Evolutionary conservation across 2,797 vertebrate species (phyloP), one percentile per base, ranked within the genome.

Genomic region (Poeciliopsis gracilis): DNA sequence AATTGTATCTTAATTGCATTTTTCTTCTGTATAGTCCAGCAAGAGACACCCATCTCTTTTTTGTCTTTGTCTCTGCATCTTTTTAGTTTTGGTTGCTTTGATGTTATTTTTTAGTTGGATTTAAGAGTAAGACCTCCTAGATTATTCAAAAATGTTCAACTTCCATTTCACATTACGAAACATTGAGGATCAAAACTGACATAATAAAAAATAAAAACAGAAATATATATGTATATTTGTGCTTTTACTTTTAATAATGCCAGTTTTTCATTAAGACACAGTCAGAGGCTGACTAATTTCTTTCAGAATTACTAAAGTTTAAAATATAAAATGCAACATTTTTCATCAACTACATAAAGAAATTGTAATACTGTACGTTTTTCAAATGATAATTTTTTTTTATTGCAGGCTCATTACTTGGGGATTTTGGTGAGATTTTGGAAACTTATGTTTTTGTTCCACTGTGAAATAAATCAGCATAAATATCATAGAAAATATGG

Each of bases 81-180:
- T 75, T 83, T 49, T 10, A 23, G 46, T 66, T 45, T 38, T 69
- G 72, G 1, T 72, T 74, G 36, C 51, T 46, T n/a, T 28, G 12
- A 20, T 20, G 23, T n/a, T 57, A 46, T 53, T 28, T 33, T 46
- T 73, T 7, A 28, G 7, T 18, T 46, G n/a, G 18, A 16, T 51
- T 78, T 11, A 78, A 51, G 57, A 61, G 49, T 23, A 23, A 51
- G 23, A 53, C 9, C 51, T 53, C 23, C 25, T 53, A 53, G 23
- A 15, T n/a, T 30, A 41, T 49, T 33, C 8, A 72, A 77, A 81
- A 28, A n/a, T 6, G 76, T 25, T 75, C 5, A 6, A 47, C 46
- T 18, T 25, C 5, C 33, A 72, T 38, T 45, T 49, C 70, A 36
- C 16, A 55, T 61, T 53, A 71, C 61, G 57, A 51, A 75, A 33